Conservation (phyloP, 2,888 invertebrate species). For the Hymenopus coronatus region DNA sequence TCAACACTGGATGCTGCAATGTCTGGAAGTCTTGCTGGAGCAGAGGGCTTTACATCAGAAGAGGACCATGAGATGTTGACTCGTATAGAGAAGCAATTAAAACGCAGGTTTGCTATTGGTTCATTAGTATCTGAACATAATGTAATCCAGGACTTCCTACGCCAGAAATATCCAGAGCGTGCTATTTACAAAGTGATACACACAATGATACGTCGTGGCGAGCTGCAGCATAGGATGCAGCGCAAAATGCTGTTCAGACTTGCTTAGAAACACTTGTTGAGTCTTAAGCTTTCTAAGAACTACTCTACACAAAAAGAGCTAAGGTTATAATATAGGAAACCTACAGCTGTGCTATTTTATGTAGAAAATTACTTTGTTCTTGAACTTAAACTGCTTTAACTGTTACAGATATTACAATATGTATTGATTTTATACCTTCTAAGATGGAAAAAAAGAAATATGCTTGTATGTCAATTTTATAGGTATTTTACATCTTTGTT, state of each 20-base stretch:
- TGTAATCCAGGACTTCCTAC: conserved; percentile 78
- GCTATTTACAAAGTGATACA: conserved; percentile 88
- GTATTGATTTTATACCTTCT: too few species aligned
- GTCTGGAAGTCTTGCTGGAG: conserved; percentile 87
- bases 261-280: not conserved
- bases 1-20: conserved; percentile 95
- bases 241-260: conserved; percentile 94
- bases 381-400: too few species aligned
- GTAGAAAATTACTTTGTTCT: too few species aligned
- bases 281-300: too few species aligned
- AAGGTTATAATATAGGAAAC: too few species aligned
- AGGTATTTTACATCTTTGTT: too few species aligned
- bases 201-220: conserved; percentile 92
- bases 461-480: too few species aligned
- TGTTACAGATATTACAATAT: too few species aligned
- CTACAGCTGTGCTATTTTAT: too few species aligned
- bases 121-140: conserved; percentile 93
- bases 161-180: conserved; percentile 79
- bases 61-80: conserved; percentile 89
- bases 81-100: conserved; percentile 91
- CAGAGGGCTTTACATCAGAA: conserved; percentile 96
- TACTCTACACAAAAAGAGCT: too few species aligned
- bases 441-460: too few species aligned
- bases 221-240: conserved; percentile 94
- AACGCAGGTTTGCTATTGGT: conserved; percentile 91